A percentile compares a stretch with the other conserved stretches of the same genome.
Conservation (phyloP, 2,888 invertebrate genomes). For the Carcina quercana region DNA sequence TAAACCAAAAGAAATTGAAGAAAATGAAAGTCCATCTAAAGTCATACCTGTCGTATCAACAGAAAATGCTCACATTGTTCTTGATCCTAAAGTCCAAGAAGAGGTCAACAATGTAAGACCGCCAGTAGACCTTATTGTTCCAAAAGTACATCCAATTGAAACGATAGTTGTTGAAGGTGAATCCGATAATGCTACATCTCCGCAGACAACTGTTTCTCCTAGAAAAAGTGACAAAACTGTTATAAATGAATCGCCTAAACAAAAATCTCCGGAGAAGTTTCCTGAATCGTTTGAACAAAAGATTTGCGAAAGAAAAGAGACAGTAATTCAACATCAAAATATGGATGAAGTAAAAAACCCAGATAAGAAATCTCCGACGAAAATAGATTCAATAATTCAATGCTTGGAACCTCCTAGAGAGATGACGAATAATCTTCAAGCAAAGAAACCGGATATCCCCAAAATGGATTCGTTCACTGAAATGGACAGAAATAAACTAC, state of each 20-base stretch:
- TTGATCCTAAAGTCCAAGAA: constrained; percentile 52
- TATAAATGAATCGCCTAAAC: constrained; percentile 49
- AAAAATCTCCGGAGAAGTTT: constrained; percentile 43
- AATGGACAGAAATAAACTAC: constrained; percentile 44
- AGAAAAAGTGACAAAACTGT: constrained; percentile 47
- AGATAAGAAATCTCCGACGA: constrained; percentile 58
- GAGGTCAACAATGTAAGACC: constrained; percentile 38
- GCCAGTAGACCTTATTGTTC: constrained; percentile 44
- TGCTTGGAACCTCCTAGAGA: constrained; percentile 54
- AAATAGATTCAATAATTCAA: constrained; percentile 56
- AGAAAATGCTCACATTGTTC: constrained; percentile 59
- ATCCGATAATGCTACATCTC: constrained; percentile 45
- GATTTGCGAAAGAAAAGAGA: constrained; percentile 58
- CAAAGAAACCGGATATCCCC: constrained; percentile 47
- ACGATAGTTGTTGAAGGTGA: constrained; percentile 61
- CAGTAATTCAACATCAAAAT: constrained; percentile 61
- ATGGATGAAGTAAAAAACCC: constrained; percentile 42
- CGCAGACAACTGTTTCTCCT: constrained; percentile 38
- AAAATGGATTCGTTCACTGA: constrained; percentile 52
- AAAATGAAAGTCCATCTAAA: constrained; percentile 57
- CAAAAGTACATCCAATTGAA: constrained; percentile 52
- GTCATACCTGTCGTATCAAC: constrained; percentile 58
- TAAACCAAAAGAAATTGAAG: constrained; percentile 50
- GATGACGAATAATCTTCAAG: constrained; percentile 24
- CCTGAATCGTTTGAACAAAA: constrained; percentile 41